These are phyloP conservation scores for Drosophila antonietae DNA, from an alignment of 2,888 invertebrate species.

Conservation along the genomic window DNA sequence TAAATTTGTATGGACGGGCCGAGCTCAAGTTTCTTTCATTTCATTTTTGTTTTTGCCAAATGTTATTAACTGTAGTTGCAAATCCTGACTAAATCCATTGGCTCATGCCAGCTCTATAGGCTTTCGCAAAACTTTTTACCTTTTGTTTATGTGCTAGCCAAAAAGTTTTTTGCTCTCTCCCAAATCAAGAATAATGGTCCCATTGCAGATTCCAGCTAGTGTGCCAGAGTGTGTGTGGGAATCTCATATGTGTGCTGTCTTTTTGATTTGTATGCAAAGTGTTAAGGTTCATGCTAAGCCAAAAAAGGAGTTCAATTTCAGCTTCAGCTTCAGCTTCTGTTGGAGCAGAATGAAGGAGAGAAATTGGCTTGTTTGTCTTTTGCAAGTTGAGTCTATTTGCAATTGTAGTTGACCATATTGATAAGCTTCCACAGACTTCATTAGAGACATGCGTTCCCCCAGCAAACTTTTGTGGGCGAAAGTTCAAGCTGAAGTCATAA, in stretches of 20 bases:
- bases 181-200: slow-evolving; percentile 79
- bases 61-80: slow-evolving; percentile 75
- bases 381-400: slow-evolving; percentile 56
- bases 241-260: slow-evolving; percentile 47
- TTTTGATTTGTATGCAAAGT: slow-evolving; percentile 78
- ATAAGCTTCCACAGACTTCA: slow-evolving; percentile 68
- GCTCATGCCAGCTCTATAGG: slow-evolving; percentile 54
- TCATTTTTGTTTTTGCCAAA: slow-evolving; percentile 39
- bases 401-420: slow-evolving; percentile 74
- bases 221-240: slow-evolving; percentile 31
- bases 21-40: slow-evolving; percentile 46
- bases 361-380: slow-evolving; percentile 64
- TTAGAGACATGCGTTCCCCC: slow-evolving; percentile 51
- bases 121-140: slow-evolving; percentile 60
- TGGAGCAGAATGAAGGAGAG: slow-evolving; percentile 26
- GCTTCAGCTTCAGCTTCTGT: slow-evolving; percentile 30
- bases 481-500: slow-evolving; percentile 43
- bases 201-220: slow-evolving; percentile 65
- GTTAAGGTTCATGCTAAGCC: slow-evolving; percentile 63
- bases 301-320: slow-evolving; percentile 70
- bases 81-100: slow-evolving; percentile 71
- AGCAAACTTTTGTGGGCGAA: slow-evolving; percentile 43
- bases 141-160: slow-evolving; percentile 73
- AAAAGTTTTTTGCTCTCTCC: slow-evolving; percentile 36
- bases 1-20: slow-evolving; percentile 53